Evolutionary conservation across 2,888 invertebrate species (phyloP), one percentile per base, ranked within the genome.

Genomic region (Tortrix viridana): DNA sequence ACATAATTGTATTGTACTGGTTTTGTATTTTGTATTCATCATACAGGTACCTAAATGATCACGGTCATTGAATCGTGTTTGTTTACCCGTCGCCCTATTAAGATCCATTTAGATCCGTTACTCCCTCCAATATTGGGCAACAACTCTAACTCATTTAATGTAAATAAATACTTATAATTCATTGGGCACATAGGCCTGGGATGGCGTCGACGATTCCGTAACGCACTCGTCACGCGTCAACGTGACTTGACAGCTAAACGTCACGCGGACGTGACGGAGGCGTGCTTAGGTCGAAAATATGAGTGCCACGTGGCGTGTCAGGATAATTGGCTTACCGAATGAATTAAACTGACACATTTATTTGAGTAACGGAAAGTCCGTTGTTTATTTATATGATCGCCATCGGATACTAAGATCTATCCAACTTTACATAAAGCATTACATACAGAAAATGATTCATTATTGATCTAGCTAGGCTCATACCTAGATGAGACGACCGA

Each of bases 161-260:
- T 41, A 57, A 52, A 57, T 62, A 52, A 57, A 57, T 52, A 52
- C 38, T 62, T 56, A 41, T 38, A 37, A 49, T 61, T 55, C 50
- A 52, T 62, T 52, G 38, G 38, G 20, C 44, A 37, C 20, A 61
- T 53, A 43, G 20, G 32, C 57, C 53, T 63, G 52, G 53, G 41
- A 55, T 61, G 22, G 60, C 57, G 38, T 26, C 56, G 32, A 65
- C 60, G 32, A 65, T 66, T 64, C 66, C 68, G 68, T 66, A 58
- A 64, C 65, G 53, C 47, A 62, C 60, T 67, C 65, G 69, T 67
- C 71, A 65, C 66, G 60, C 37, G 52, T 46, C 38, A 61, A 48
- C 70, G 70, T 65, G 67, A 61, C 58, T 50, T 46, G 67, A 58
- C 64, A 64, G 43, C 56, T 50, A 63, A 52, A 62, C 67, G 65